A percentile compares a stretch with the other conserved stretches of the same genome.
Conservation (phyloP, 2,113 vertebrate genomes). For the Pantherophis guttatus region DNA sequence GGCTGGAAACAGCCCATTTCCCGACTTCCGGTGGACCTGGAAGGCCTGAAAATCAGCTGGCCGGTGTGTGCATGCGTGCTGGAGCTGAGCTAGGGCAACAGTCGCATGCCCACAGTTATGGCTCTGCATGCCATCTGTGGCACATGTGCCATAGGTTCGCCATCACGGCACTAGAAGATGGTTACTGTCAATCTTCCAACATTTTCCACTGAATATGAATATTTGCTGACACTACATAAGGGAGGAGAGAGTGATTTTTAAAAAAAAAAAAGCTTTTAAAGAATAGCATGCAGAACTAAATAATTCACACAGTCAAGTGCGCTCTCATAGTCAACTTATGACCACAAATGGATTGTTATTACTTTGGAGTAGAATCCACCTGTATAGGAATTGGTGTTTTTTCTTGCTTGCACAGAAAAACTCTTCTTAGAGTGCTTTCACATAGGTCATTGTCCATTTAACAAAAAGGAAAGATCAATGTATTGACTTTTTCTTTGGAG, state of each 20-base stretch:
- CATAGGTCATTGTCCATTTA: slow-evolving; percentile 8
- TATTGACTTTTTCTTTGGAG: slow-evolving; percentile 16
- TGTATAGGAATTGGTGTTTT: slow-evolving; percentile 34
- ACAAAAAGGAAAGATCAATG: not conserved
- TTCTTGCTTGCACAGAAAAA: slow-evolving; percentile 16
- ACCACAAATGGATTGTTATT: not conserved
- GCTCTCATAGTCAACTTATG: slow-evolving; percentile 42
- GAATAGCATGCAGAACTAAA: slow-evolving; percentile 58
- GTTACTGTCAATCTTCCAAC: slow-evolving; percentile 16
- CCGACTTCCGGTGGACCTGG: no score
- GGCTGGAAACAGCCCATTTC: no score
- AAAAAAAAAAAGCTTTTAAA: slow-evolving; percentile 54
- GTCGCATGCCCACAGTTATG: no score
- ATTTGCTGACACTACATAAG: slow-evolving; percentile 41
- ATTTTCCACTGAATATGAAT: slow-evolving; percentile 35
- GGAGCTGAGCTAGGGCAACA: no score
- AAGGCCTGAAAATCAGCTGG: no score
- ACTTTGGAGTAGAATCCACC: slow-evolving; percentile 48
- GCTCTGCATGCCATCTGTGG: no score
- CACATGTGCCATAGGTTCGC: no score
- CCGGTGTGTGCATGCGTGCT: no score
- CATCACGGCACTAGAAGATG: slow-evolving; percentile 4
- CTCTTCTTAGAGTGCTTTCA: slow-evolving; percentile 32
- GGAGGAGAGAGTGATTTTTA: slow-evolving; percentile 35
- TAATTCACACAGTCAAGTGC: slow-evolving; percentile 57